Percentiles rank a stretch among this genome's conserved stretches.
Conservation (phyloP, 2,113 vertebrate genomes). For the Verasper variegatus region DNA sequence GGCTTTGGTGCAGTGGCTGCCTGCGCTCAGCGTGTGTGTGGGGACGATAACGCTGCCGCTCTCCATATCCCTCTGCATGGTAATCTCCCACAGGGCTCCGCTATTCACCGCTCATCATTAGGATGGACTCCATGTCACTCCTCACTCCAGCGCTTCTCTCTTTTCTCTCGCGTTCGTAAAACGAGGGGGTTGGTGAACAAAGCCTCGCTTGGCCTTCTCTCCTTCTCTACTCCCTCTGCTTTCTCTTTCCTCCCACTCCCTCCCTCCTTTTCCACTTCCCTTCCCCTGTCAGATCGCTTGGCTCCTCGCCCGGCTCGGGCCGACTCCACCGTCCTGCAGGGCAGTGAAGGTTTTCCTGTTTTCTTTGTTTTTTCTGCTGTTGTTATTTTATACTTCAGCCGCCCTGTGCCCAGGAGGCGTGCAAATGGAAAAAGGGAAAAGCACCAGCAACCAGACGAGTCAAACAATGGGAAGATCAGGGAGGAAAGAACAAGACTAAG, state of each 20-base stretch:
- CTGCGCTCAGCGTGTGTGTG: slow-evolving; percentile 1
- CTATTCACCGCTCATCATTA: slow-evolving; percentile 63
- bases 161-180: slow-evolving; percentile 27
- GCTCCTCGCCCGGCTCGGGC: slow-evolving; percentile 28
- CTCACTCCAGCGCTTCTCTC: slow-evolving; percentile 53
- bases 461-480: neutral
- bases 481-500: neutral
- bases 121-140: slow-evolving; percentile 62
- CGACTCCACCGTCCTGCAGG: slow-evolving; percentile 45
- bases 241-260: slow-evolving; percentile 21
- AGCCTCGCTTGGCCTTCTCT: slow-evolving; percentile 45
- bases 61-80: neutral
- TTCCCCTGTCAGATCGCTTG: slow-evolving; percentile 43
- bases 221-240: slow-evolving; percentile 7
- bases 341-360: slow-evolving; percentile 8
- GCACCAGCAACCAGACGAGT: slow-evolving; percentile 13
- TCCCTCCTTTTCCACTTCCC: neutral
- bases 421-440: slow-evolving; percentile 12
- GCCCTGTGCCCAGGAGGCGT: slow-evolving; percentile 15
- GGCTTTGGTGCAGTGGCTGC: slow-evolving; percentile 12
- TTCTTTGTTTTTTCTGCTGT: slow-evolving; percentile 1
- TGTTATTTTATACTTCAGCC: neutral
- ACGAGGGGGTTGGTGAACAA: slow-evolving; percentile 40
- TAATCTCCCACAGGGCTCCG: slow-evolving; percentile 42
- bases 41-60: neutral